Conservation (phyloP, 2,888 invertebrate genomes). For the Plemyria rubiginata region DNA sequence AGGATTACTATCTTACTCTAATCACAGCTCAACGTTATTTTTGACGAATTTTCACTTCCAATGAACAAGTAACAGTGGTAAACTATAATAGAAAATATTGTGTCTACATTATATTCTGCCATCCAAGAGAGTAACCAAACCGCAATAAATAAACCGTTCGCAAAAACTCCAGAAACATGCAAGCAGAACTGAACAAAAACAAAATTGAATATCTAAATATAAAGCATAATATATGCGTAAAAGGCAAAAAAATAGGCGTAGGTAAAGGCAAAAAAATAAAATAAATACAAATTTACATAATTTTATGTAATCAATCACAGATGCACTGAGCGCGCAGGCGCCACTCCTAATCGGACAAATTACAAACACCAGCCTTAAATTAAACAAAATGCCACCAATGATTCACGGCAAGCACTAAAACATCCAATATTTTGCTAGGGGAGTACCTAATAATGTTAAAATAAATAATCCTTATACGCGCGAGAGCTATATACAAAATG, state of each 20-base stretch:
- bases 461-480: constrained; percentile 66
- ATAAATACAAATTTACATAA: constrained; percentile 65
- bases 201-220: background rate
- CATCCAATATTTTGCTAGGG: constrained; percentile 41
- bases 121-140: constrained; percentile 18
- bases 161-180: constrained; percentile 22
- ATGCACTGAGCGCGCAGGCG: constrained; percentile 51
- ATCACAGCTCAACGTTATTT: constrained; percentile 37
- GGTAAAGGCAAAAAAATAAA: constrained; percentile 44
- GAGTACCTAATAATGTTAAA: constrained; percentile 49
- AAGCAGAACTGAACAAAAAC: constrained; percentile 20
- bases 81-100: constrained; percentile 29
- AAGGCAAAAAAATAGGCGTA: no score
- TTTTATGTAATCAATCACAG: constrained; percentile 83
- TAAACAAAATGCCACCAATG: constrained; percentile 53
- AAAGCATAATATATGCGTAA: constrained; percentile 7
- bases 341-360: constrained; percentile 42
- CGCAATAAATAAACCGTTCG: constrained; percentile 7
- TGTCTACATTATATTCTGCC: constrained; percentile 9
- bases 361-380: constrained; percentile 48
- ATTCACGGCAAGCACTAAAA: constrained; percentile 46
- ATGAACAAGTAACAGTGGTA: constrained; percentile 29
- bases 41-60: constrained; percentile 28
- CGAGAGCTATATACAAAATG: constrained; percentile 78
- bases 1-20: constrained; percentile 21